Evolutionary conservation across 2,797 vertebrate genomes (phyloP).

Genomic region (Acanthurus tractus): DNA sequence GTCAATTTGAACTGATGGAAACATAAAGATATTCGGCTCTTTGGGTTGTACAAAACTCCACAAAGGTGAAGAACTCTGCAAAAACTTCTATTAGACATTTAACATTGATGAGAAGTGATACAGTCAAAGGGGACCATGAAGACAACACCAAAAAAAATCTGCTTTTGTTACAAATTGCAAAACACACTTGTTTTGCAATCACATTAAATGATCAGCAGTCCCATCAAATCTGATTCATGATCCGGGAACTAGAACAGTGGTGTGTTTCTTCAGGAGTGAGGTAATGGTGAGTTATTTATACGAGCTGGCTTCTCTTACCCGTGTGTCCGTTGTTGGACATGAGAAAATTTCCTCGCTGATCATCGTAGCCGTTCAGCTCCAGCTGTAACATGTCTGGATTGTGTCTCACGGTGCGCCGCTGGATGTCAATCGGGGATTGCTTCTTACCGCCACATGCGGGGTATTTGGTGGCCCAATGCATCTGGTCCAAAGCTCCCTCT

Average conservation of each 20-base stretch:
- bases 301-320: constrained; percentile 77
- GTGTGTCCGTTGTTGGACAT: constrained; percentile 94
- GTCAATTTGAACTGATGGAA: constrained; percentile 88
- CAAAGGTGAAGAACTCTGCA: not conserved
- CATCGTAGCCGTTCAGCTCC: constrained; percentile 85
- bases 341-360: constrained; percentile 74
- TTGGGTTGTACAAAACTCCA: not conserved
- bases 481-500: constrained; percentile 89
- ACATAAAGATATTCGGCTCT: constrained; percentile 16
- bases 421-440: constrained; percentile 93
- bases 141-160: not conserved
- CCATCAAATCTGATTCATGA: not conserved
- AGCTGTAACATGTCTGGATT: constrained; percentile 83
- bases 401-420: constrained; percentile 83
- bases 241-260: no score
- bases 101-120: not conserved
- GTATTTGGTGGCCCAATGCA: constrained; percentile 88
- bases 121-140: not conserved
- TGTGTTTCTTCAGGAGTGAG: not conserved
- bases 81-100: not conserved
- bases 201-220: not conserved
- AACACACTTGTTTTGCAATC: not conserved
- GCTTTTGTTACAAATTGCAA: not conserved
- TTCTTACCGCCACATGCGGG: constrained; percentile 83
- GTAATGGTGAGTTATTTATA: not conserved